Evolutionary conservation across 2,888 invertebrate species (phyloP).

Genomic region (Caenorhabditis doughertyi): DNA sequence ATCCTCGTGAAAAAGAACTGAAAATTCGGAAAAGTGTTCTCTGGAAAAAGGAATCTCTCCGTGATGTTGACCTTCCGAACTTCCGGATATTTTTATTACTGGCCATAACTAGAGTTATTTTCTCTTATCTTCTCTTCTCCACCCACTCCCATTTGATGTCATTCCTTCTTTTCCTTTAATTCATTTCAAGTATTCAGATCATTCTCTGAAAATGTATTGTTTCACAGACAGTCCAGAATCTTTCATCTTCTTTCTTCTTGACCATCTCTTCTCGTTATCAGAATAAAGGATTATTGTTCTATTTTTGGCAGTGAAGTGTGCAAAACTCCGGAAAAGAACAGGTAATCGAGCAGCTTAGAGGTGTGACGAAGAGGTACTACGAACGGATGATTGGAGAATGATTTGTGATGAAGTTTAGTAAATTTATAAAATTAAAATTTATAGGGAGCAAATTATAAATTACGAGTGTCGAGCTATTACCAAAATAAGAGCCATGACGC

Average conservation of each 20-base stretch:
- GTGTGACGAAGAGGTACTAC: constrained; percentile 19
- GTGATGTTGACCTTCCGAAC: constrained; percentile 10
- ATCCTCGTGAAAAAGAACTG: no score
- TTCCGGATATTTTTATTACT: constrained; percentile 34
- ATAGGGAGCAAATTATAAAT: background rate
- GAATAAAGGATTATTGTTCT: constrained; percentile 47
- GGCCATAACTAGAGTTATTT: background rate
- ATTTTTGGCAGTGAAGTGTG: constrained; percentile 36
- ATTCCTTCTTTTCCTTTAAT: constrained; percentile 5
- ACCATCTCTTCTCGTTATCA: constrained; percentile 39
- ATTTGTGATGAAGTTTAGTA: background rate
- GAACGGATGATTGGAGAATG: constrained; percentile 9
- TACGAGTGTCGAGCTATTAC: background rate
- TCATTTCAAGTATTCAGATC: constrained; percentile 15
- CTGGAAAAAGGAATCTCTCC: background rate
- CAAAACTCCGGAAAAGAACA: constrained; percentile 53
- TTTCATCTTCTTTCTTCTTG: constrained; percentile 9
- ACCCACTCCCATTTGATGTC: constrained; percentile 12
- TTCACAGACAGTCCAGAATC: constrained; percentile 18
- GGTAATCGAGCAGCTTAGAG: constrained; percentile 38
- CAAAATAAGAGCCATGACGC: no score
- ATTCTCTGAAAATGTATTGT: constrained; percentile 12
- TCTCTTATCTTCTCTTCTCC: constrained; percentile 7
- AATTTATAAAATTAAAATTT: background rate
- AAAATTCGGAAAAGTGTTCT: background rate